Percentiles rank a stretch among this genome's conserved stretches.
Conservation (phyloP, 1,140 invertebrate species). For the Drosophila guanche region DNA sequence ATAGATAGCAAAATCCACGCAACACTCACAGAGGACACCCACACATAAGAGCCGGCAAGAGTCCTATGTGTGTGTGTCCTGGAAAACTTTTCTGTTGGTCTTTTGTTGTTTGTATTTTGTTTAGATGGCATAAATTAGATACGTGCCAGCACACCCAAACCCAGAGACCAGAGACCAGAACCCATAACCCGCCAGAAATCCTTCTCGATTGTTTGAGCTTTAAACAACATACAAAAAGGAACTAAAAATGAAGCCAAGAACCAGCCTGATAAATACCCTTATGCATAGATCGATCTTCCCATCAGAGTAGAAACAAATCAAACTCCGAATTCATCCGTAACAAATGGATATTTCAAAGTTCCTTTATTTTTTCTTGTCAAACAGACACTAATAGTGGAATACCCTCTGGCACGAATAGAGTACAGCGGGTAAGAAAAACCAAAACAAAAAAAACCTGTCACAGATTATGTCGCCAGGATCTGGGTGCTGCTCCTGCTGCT, state of each 20-base stretch:
- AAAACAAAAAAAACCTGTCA: not conserved
- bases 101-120: slow-evolving; percentile 76
- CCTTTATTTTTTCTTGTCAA: no score
- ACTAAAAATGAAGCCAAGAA: not conserved
- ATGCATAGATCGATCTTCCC: no score
- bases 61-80: slow-evolving; percentile 20
- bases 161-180: slow-evolving; percentile 10
- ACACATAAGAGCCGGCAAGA: slow-evolving; percentile 6
- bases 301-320: no score
- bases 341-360: no score
- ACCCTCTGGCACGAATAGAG: no score
- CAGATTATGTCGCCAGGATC: slow-evolving; percentile 35
- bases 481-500: slow-evolving; percentile 8
- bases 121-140: slow-evolving; percentile 80
- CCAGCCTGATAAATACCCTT: no score
- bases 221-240: slow-evolving; percentile 37
- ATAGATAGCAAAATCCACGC: slow-evolving; percentile 73
- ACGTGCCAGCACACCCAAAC: slow-evolving; percentile 59
- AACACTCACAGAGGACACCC: slow-evolving; percentile 43
- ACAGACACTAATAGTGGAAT: no score
- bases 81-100: slow-evolving; percentile 70
- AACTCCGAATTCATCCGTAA: no score
- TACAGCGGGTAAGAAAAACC: not conserved
- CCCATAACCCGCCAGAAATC: slow-evolving; percentile 16
- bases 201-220: slow-evolving; percentile 49